A percentile compares a stretch with the other conserved stretches of the same genome.
Conservation (phyloP, 53 echinoderm and acorn worm species). For the Temnopleurus reevesii region DNA sequence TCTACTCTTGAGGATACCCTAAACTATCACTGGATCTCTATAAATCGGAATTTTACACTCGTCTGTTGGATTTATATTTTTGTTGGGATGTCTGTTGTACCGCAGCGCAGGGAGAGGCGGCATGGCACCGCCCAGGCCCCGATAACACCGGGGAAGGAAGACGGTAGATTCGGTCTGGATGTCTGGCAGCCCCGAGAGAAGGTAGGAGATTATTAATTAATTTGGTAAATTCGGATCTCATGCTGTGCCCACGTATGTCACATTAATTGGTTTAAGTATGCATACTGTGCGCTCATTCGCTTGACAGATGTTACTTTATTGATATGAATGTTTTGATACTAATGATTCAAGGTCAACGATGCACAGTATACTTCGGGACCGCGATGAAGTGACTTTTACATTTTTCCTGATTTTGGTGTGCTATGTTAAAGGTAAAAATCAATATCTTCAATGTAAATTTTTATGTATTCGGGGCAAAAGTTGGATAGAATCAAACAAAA, state of each 20-base stretch:
- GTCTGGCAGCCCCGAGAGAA: slow-evolving; percentile 96
- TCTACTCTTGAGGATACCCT: not conserved
- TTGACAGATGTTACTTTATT: not conserved
- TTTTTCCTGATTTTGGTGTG: too few relatives aligned
- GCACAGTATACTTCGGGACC: too few relatives aligned
- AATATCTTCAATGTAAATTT: too few relatives aligned
- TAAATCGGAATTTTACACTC: not conserved
- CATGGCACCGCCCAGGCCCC: slow-evolving; percentile 59
- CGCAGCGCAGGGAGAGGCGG: slow-evolving; percentile 47
- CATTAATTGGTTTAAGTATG: not conserved
- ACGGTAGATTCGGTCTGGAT: slow-evolving; percentile 66
- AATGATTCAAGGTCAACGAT: not conserved
- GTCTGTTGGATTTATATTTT: not conserved
- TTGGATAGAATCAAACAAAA: too few relatives aligned
- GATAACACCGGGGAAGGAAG: slow-evolving; percentile 34
- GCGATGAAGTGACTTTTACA: too few relatives aligned
- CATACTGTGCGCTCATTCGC: not conserved
- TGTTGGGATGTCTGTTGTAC: slow-evolving; percentile 36
- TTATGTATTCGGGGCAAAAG: too few relatives aligned
- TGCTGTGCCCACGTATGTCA: not conserved
- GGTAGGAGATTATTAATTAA: slow-evolving; percentile 64
- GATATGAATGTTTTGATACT: not conserved
- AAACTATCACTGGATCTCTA: not conserved
- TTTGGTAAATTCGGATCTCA: not conserved
- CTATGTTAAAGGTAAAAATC: too few relatives aligned